phyloP scores from a whole-genome alignment of 2,888 invertebrate species.

The Campopleginae sp. region DNA sequence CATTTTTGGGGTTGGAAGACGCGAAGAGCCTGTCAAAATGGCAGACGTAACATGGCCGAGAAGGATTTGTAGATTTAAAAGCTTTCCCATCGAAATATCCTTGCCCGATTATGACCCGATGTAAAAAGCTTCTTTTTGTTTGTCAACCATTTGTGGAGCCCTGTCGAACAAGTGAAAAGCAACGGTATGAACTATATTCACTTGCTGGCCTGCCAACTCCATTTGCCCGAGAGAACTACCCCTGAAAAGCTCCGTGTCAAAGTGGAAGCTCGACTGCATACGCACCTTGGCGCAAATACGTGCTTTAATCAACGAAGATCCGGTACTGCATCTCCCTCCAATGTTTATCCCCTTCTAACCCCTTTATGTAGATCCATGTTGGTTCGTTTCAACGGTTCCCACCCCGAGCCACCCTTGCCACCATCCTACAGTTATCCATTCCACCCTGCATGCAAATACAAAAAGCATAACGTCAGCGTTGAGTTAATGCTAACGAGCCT shows the following conservation, averaged over 20 bases:
- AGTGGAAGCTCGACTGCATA: slow-evolving; percentile 56
- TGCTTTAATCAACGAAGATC: slow-evolving; percentile 73
- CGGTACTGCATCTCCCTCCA: slow-evolving; percentile 29
- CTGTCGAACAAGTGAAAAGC: not conserved
- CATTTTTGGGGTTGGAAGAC: not conserved
- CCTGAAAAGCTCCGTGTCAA: slow-evolving; percentile 37
- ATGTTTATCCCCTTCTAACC: slow-evolving; percentile 12
- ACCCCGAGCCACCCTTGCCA: not conserved
- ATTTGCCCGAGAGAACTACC: not conserved
- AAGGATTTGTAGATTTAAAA: not conserved
- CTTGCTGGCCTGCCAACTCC: not conserved
- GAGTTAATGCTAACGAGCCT: slow-evolving; percentile 15
- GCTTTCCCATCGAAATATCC: slow-evolving; percentile 8
- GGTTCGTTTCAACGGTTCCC: not conserved
- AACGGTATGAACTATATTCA: not conserved
- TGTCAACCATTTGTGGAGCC: not conserved
- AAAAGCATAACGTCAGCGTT: slow-evolving; percentile 23
- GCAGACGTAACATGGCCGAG: not conserved
- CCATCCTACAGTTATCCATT: not conserved
- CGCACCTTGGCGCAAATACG: slow-evolving; percentile 69
- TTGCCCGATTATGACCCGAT: not conserved
- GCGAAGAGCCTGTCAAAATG: not conserved
- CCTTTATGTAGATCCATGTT: slow-evolving; percentile 14
- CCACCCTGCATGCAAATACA: slow-evolving; percentile 13
- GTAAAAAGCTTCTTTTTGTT: not conserved